phyloP scores from a whole-genome alignment of 1,140 invertebrate genomes.

The Heliconius nattereri region DNA sequence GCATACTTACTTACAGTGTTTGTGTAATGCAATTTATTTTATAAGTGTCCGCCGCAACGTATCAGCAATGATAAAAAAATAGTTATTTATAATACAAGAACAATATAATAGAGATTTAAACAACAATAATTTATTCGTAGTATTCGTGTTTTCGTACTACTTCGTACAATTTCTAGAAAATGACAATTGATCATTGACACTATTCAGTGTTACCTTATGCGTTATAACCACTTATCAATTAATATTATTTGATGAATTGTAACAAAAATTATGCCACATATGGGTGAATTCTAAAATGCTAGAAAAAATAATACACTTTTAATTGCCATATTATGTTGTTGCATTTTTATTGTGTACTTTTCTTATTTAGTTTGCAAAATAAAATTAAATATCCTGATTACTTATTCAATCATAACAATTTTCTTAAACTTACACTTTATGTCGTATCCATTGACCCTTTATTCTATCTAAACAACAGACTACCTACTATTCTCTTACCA shows the following conservation, averaged over 20 bases:
- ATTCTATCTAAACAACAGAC: too few species aligned
- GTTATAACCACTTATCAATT: not conserved
- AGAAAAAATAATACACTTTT: too few species aligned
- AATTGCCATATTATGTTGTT: too few species aligned
- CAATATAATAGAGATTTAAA: not conserved
- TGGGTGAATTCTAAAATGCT: too few species aligned
- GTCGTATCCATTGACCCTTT: too few species aligned
- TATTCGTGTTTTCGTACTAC: not conserved
- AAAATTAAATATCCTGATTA: too few species aligned
- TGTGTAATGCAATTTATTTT: not conserved
- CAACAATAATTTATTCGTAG: constrained; percentile 7
- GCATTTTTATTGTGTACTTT: too few species aligned
- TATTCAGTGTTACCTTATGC: not conserved
- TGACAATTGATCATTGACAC: not conserved
- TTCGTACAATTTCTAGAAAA: constrained; percentile 14
- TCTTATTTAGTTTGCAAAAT: too few species aligned
- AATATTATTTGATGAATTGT: not conserved
- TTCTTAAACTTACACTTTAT: too few species aligned
- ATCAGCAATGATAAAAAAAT: not conserved
- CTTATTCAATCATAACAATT: too few species aligned
- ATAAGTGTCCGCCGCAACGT: not conserved
- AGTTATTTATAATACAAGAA: not conserved
- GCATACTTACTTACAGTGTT: not conserved
- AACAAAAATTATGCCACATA: too few species aligned
- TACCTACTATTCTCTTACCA: too few species aligned